Evolutionary conservation across 1,140 invertebrate genomes (phyloP).

Genomic region (Formica exsecta): DNA sequence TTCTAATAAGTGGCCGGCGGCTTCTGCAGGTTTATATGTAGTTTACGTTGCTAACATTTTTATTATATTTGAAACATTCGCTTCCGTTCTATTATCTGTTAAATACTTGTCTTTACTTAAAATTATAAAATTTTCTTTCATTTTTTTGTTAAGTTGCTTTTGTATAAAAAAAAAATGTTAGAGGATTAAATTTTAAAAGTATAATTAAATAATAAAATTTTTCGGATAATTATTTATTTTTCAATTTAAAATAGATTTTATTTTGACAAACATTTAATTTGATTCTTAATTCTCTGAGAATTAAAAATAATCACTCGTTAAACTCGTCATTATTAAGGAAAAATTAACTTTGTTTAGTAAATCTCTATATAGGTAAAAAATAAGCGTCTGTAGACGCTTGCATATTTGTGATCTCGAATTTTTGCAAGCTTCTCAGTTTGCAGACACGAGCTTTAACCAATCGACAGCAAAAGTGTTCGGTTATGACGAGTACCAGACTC

Average conservation of each 20-base stretch:
- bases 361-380: not conserved
- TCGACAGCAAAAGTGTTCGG: constrained; percentile 65
- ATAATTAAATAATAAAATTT: not conserved
- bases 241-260: not conserved
- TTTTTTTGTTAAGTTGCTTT: not conserved
- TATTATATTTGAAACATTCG: not conserved
- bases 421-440: not conserved
- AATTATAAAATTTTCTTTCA: not conserved
- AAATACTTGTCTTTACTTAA: not conserved
- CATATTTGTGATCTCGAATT: not conserved
- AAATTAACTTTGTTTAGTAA: not conserved
- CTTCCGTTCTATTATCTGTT: not conserved
- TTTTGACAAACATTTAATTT: not conserved
- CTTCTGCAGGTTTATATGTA: not conserved
- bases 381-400: not conserved
- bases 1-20: constrained; percentile 42
- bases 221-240: too few species aligned
- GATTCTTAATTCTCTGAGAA: not conserved
- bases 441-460: not conserved
- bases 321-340: not conserved
- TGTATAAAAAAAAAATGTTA: not conserved
- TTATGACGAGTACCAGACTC: constrained; percentile 82
- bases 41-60: not conserved
- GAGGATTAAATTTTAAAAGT: not conserved
- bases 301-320: not conserved